Base-by-base conservation (phyloP, 1,140 invertebrate species). In the Mercenaria mercenaria region DNA sequence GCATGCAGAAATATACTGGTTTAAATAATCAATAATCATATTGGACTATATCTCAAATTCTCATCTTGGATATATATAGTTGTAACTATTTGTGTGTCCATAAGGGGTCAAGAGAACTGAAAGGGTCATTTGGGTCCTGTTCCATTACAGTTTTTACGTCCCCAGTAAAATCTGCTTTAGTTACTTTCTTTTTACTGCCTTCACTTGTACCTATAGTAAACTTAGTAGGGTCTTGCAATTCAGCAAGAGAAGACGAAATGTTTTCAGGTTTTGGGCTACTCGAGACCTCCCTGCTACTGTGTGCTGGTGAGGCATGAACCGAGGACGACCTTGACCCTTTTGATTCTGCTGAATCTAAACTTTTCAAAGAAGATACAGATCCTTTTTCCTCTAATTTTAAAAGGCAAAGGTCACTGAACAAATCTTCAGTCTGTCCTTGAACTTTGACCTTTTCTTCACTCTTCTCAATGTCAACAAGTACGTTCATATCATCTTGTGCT, bases 61-160 rank as follows among this genome's bases (percentile, higher is more conserved):
- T n/a, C n/a, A n/a, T n/a, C n/a, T n/a, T n/a, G n/a, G n/a, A n/a
- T n/a, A n/a, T 47, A 47, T 47, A 47, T 8, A 47, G 43, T 47
- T 6, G 43, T 47, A 80, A 32, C 89, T 94, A 94, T 59, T 94
- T 93, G 15, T 95, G 86, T 18, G 97, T 96, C 97, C 97, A 97
- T 13, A 97, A 92, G 32, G 97, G 97, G 95, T 97, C 97, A 18
- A 97, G 94, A 67, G 96, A 96, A 92, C 96, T 97, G 3, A 97
- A 94, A 2, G 97, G 97, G 95, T 97, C 97, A 80, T 93, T 93
- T 1, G 96, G 93, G 86, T 96, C 95, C 59, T 86, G 86, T 26
- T 90, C 20, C 29, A 74, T 81, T 41, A 91, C 81, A 18, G 91
- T 88, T 15, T 95, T 72, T 23, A 93, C 84, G 0, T 92, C 91